Conservation (phyloP, 2,797 vertebrate genomes). For the Paguma larvata region DNA sequence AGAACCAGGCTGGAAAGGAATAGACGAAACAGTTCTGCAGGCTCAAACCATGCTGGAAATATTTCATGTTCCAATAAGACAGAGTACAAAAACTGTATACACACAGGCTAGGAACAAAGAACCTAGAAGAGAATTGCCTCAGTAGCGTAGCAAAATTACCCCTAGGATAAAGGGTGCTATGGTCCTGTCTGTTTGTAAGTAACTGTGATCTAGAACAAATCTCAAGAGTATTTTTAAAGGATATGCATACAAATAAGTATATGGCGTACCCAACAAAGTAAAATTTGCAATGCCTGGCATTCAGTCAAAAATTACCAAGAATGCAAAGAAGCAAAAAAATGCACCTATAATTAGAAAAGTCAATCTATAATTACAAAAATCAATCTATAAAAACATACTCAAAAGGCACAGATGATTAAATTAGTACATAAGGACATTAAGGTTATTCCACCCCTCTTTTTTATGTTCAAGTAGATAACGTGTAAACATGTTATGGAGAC, state of each 20-base stretch:
- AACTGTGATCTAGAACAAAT: not conserved
- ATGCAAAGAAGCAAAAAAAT: not conserved
- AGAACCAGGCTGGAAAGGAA: not conserved
- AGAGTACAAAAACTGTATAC: not conserved
- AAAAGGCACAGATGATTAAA: not conserved
- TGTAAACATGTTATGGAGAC: not conserved
- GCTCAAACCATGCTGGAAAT: not conserved
- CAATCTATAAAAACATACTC: not conserved
- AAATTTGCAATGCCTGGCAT: not conserved
- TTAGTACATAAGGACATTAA: not conserved
- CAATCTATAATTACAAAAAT: not conserved
- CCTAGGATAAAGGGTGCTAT: not conserved
- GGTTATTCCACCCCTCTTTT: constrained; percentile 1
- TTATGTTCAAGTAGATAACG: not conserved
- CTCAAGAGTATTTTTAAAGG: not conserved
- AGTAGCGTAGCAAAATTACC: not conserved
- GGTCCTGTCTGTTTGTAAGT: not conserved
- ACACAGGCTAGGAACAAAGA: not conserved
- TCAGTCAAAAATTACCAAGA: not conserved
- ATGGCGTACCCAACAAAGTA: not conserved
- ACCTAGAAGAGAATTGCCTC: not conserved
- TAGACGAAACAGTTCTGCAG: not conserved
- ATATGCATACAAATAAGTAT: not conserved
- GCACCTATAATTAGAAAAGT: not conserved
- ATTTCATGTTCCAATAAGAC: not conserved